phyloP scores from a whole-genome alignment of 2,797 vertebrate species.

The Silurus lanzhouensis region DNA sequence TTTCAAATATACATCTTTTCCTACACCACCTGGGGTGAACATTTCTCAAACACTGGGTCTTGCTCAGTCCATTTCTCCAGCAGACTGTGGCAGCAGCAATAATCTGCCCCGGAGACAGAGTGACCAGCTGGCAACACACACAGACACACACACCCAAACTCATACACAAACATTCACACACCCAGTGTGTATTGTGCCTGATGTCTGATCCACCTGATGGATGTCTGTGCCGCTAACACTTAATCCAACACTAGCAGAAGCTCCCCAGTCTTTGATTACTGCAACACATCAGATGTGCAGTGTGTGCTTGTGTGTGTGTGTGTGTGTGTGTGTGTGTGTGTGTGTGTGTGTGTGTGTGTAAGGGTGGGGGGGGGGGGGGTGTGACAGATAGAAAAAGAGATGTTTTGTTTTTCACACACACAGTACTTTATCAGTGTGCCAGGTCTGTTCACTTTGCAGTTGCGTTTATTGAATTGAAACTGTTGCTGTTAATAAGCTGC shows the following conservation, averaged over 20 bases:
- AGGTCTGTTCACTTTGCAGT: constrained; percentile 19
- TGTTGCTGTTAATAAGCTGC: constrained; percentile 63
- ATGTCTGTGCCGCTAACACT: constrained; percentile 68
- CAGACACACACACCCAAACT: constrained; percentile 30
- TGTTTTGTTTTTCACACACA: constrained; percentile 10
- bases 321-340: not conserved
- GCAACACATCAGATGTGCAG: constrained; percentile 54
- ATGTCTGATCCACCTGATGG: constrained; percentile 73
- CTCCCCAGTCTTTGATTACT: constrained; percentile 73
- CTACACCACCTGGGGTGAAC: constrained; percentile 52
- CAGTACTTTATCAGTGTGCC: constrained; percentile 23
- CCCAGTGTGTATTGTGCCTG: constrained; percentile 49
- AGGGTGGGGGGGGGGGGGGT: not conserved
- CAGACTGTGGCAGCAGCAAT: constrained; percentile 62
- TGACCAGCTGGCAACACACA: constrained; percentile 42
- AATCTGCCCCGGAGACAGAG: constrained; percentile 65
- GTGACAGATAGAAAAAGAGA: constrained; percentile 10
- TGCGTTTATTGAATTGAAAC: constrained; percentile 48
- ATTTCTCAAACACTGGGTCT: constrained; percentile 51
- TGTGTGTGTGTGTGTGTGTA: not conserved
- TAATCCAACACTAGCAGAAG: constrained; percentile 77
- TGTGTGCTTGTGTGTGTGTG: constrained; percentile 51
- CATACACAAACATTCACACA: constrained; percentile 45
- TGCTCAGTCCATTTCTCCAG: constrained; percentile 67
- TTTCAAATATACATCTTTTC: constrained; percentile 53